Percentiles rank a stretch among this genome's conserved stretches.
phyloP scores from a whole-genome alignment of 2,113 vertebrate genomes.

The Piaya cayana region DNA sequence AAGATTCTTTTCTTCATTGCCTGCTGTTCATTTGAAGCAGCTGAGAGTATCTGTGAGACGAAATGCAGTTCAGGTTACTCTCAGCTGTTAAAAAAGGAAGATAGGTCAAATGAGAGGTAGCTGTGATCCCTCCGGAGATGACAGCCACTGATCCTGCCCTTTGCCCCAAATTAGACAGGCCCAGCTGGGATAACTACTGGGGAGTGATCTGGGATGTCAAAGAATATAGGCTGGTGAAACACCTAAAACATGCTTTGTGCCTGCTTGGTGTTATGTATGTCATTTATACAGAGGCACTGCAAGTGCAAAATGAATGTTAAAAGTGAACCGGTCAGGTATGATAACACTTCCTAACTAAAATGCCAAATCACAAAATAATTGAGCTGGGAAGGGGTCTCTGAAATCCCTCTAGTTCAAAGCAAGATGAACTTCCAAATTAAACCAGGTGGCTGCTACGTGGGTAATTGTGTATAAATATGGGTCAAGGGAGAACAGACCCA shows the following conservation, averaged over 20 bases:
- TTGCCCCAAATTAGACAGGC: not conserved
- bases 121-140: not conserved
- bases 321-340: not conserved
- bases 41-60: not conserved
- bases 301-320: not conserved
- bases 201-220: not conserved
- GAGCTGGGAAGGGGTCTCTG: not conserved
- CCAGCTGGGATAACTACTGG: not conserved
- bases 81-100: slow-evolving; percentile 45
- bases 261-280: not conserved
- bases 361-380: not conserved
- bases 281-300: not conserved
- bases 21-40: not conserved
- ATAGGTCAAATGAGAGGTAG: slow-evolving; percentile 32
- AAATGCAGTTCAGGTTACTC: not conserved
- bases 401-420: not conserved
- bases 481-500: not conserved
- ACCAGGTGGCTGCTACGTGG: not conserved
- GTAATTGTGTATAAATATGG: not conserved
- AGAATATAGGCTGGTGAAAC: not conserved
- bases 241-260: not conserved
- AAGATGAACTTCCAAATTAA: not conserved
- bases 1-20: not conserved
- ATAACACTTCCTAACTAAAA: not conserved
- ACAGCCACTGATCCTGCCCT: slow-evolving; percentile 1